Base-by-base conservation (phyloP, 2,888 invertebrate genomes). In the Melanotus villosus region DNA sequence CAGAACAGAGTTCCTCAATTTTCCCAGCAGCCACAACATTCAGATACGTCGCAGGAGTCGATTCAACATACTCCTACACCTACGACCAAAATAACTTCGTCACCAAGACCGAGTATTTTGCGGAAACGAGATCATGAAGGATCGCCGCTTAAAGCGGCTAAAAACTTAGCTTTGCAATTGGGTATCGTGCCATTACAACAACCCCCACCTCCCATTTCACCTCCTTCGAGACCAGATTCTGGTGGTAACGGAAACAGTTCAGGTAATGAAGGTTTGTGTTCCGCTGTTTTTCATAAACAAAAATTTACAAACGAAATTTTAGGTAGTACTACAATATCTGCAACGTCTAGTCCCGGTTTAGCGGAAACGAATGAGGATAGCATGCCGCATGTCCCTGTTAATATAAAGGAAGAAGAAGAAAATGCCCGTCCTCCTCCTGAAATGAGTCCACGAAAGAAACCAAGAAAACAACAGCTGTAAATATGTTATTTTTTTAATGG, bases 251-350 rank as follows among this genome's bases (percentile, higher is more conserved):
- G 83, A 7, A 81, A 84, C 68, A 85, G 84, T 77, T 84, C 84
- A 59, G 83, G 83, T 79, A 75, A 23, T 47, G 12, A 23, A 23
- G n/a, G 0, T 23, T 19, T 18, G 1, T 30, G 10, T 63, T 26
- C 26, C 21, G 87, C 86, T 72, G n/a, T n/a, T n/a, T n/a, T n/a
- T n/a, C n/a, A n/a, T n/a, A n/a, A n/a, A n/a, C n/a, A n/a, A n/a
- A n/a, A n/a, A n/a, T n/a, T n/a, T n/a, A n/a, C n/a, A n/a, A n/a
- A n/a, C n/a, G n/a, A n/a, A n/a, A n/a, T n/a, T n/a, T n/a, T n/a
- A n/a, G 95, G 95, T 6, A 95, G 95, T 58, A 95, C 95, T 1
- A 96, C 95, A 0, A 92, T 95, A 52, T 95, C 95, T 5, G 95
- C 95, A 0, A 92, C 94, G 18, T 94, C 94, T 0, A 94, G 94